A percentile compares a stretch with the other conserved stretches of the same genome.
Conservation (phyloP, 2,113 vertebrate species). For the Misgurnus anguillicaudatus region DNA sequence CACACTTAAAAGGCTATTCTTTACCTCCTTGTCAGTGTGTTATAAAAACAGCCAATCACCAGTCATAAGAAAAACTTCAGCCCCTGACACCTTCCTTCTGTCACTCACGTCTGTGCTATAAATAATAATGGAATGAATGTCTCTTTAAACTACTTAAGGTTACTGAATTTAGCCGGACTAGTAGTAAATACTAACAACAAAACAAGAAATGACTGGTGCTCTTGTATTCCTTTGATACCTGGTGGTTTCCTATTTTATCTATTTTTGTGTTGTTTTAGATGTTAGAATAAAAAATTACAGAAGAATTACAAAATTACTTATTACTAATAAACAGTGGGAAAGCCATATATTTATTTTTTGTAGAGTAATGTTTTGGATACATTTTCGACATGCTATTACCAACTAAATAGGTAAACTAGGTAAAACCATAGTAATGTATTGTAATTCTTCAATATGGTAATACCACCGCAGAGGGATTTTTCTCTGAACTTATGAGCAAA, state of each 20-base stretch:
- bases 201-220: not conserved
- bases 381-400: too few relatives aligned
- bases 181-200: not conserved
- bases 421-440: not conserved
- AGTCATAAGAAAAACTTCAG: not conserved
- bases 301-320: too few relatives aligned
- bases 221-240: too few relatives aligned
- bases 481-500: not conserved
- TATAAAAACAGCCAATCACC: constrained; percentile 30
- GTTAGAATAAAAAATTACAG: too few relatives aligned
- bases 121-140: not conserved
- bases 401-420: too few relatives aligned
- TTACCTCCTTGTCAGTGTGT: not conserved
- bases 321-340: too few relatives aligned
- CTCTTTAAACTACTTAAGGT: too few relatives aligned
- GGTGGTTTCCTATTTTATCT: too few relatives aligned
- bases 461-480: not conserved
- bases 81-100: constrained; percentile 3
- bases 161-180: too few relatives aligned
- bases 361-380: not conserved
- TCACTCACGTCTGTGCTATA: constrained; percentile 6
- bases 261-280: too few relatives aligned
- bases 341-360: too few relatives aligned
- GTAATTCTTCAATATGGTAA: not conserved
- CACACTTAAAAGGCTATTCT: not conserved